Percentiles rank a stretch among this genome's conserved stretches.
These are phyloP conservation scores for Paradoxurus hermaphroditus DNA, from an alignment of 2,113 vertebrate genomes.

Conservation along the genomic window DNA sequence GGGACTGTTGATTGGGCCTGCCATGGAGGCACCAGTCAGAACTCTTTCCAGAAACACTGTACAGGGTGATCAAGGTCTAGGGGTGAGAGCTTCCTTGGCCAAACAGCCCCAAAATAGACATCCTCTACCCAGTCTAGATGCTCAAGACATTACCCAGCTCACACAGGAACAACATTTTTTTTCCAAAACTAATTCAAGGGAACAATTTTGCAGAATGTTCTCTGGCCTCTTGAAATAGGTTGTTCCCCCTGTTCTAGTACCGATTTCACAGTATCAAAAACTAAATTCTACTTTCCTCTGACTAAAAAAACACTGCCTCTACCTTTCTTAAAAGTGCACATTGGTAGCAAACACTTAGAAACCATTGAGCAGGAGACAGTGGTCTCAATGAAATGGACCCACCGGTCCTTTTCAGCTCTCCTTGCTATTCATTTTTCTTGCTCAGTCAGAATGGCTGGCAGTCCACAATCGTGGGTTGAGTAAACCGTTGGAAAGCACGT, in stretches of 20 bases:
- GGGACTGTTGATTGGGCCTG: slow-evolving; percentile 28
- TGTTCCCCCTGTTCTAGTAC: background rate
- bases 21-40: background rate
- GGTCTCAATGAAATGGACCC: background rate
- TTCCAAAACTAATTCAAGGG: slow-evolving; percentile 7
- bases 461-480: background rate
- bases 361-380: background rate
- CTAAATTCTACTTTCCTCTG: background rate
- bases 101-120: background rate
- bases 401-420: background rate
- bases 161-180: background rate
- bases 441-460: slow-evolving; percentile 3
- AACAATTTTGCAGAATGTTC: background rate
- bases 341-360: background rate
- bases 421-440: slow-evolving; percentile 38
- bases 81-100: background rate
- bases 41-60: slow-evolving; percentile 14
- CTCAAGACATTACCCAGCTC: background rate
- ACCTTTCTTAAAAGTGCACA: background rate
- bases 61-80: background rate
- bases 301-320: slow-evolving; percentile 2
- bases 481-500: slow-evolving; percentile 30
- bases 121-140: background rate
- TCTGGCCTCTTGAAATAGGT: slow-evolving; percentile 5
- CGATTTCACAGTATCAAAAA: slow-evolving; percentile 42